A percentile compares a stretch with the other conserved stretches of the same genome.
phyloP scores from a whole-genome alignment of 1,140 invertebrate species.

The Drosophila albomicans region DNA sequence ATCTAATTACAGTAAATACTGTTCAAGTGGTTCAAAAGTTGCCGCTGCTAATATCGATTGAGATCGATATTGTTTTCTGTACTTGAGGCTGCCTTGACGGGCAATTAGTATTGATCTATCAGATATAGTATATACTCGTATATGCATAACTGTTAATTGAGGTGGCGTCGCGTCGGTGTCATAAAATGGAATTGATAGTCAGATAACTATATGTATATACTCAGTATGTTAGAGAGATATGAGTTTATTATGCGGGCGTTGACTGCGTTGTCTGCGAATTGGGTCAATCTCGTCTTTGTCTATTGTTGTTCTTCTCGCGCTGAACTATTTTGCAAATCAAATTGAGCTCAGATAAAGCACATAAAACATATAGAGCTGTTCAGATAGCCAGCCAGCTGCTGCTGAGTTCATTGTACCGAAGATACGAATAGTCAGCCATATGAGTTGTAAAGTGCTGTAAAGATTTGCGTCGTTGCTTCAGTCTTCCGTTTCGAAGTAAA shows the following conservation, averaged over 20 bases:
- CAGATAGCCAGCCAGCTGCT: conserved; percentile 1
- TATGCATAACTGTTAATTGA: conserved; percentile 57
- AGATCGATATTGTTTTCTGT: conserved; percentile 21
- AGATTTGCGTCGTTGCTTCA: conserved; percentile 13
- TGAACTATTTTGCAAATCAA: conserved; percentile 62
- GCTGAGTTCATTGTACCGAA: conserved; percentile 33
- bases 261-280: conserved; percentile 41
- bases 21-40: conserved; percentile 10
- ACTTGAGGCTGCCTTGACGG: conserved; percentile 37
- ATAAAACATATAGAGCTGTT: background rate
- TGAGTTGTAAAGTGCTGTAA: conserved; percentile 12
- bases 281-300: conserved; percentile 41
- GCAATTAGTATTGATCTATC: conserved; percentile 50
- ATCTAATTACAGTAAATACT: conserved; percentile 7
- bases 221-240: background rate
- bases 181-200: conserved; percentile 34
- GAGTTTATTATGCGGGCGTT: conserved; percentile 42
- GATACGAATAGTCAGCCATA: background rate
- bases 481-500: conserved; percentile 5
- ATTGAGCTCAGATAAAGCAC: conserved; percentile 33
- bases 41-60: conserved; percentile 11
- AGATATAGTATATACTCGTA: conserved; percentile 5
- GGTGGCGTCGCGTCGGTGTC: conserved; percentile 35
- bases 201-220: conserved; percentile 4
- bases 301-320: conserved; percentile 15